phyloP scores from a whole-genome alignment of 2,888 invertebrate species.

The Smittia aterrima region DNA sequence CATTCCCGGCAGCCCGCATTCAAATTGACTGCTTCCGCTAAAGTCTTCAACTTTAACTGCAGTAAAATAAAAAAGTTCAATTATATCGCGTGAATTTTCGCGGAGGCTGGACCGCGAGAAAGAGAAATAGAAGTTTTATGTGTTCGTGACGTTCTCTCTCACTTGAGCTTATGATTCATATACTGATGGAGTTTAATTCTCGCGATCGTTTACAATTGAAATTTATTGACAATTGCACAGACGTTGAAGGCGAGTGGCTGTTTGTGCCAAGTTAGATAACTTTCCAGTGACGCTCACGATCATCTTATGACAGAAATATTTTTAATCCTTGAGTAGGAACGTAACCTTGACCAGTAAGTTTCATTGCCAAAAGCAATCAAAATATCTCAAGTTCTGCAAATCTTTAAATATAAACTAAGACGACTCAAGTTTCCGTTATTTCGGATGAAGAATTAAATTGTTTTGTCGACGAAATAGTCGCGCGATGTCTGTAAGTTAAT shows the following conservation, averaged over 20 bases:
- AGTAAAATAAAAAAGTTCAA: not conserved
- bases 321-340: not conserved
- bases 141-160: not conserved
- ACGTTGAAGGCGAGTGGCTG: not conserved
- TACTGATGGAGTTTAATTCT: not conserved
- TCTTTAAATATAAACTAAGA: no score
- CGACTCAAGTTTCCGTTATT: not conserved
- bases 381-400: not conserved
- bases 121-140: not conserved
- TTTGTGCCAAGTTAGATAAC: no score
- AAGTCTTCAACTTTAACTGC: not conserved
- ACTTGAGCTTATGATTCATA: not conserved
- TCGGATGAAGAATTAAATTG: not conserved
- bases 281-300: not conserved
- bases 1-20: not conserved
- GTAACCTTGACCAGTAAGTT: not conserved
- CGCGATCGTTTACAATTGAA: not conserved
- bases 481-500: no score
- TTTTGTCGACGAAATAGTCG: no score
- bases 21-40: conserved; percentile 12
- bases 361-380: conserved; percentile 11
- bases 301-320: not conserved
- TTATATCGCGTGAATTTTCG: not conserved
- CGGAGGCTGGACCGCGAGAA: not conserved
- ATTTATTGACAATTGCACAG: conserved; percentile 12